Conservation (phyloP, 2,888 invertebrate genomes). For the Ryuthela nishihirai region DNA sequence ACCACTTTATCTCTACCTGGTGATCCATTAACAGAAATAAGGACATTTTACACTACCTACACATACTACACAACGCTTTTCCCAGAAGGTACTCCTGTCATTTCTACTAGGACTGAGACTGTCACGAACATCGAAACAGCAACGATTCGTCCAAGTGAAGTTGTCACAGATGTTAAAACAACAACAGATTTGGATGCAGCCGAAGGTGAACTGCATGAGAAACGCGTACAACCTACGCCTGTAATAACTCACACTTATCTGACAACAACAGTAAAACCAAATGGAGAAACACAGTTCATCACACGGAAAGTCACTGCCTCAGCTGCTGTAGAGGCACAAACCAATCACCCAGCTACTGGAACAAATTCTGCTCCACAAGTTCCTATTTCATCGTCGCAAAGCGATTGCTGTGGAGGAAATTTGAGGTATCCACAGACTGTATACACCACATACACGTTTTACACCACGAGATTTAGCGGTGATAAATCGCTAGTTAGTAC, state of each 20-base stretch:
- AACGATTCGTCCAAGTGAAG: constrained; percentile 3
- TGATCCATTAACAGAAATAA: neutral
- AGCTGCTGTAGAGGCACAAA: constrained; percentile 3
- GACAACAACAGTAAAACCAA: constrained; percentile 63
- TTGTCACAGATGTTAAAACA: neutral
- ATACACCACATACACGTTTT: constrained; percentile 40
- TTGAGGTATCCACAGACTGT: constrained; percentile 30
- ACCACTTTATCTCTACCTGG: neutral
- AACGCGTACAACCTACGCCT: constrained; percentile 27
- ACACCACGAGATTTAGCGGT: constrained; percentile 39
- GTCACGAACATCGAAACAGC: constrained; percentile 10
- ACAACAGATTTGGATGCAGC: constrained; percentile 31
- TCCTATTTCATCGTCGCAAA: too few relatives aligned
- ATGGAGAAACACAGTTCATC: constrained; percentile 20
- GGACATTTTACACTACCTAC: constrained; percentile 36
- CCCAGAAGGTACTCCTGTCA: constrained; percentile 12
- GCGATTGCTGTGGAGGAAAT: constrained; percentile 2
- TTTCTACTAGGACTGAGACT: constrained; percentile 15
- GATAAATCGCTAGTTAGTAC: constrained; percentile 39
- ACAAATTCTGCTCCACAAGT: neutral
- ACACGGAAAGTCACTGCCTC: constrained; percentile 23
- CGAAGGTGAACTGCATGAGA: constrained; percentile 24
- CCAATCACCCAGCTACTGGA: too few relatives aligned
- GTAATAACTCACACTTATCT: constrained; percentile 76
- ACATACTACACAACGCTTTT: constrained; percentile 40